Evolutionary conservation across 2,888 invertebrate genomes (phyloP).

Genomic region (Erpobdella octoculata): DNA sequence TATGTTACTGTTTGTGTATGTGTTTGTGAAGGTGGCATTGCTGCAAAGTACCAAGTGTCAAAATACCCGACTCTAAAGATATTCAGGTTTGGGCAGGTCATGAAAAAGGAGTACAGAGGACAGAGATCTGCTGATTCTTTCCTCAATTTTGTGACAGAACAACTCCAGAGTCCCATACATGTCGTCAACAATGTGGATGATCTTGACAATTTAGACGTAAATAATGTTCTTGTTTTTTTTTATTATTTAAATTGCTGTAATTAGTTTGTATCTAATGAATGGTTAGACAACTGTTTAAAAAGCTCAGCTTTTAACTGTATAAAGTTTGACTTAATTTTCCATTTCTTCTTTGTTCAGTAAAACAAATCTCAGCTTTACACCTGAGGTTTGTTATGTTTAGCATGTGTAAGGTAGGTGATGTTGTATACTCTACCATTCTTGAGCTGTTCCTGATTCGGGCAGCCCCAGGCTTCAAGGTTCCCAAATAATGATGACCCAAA

Average conservation of each 20-base stretch:
- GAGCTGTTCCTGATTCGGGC: too few relatives aligned
- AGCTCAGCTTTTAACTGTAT: too few relatives aligned
- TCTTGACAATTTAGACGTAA: slow-evolving; percentile 46
- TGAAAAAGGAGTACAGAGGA: slow-evolving; percentile 62
- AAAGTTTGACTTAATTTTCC: too few relatives aligned
- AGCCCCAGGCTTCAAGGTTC: too few relatives aligned
- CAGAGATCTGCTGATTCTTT: slow-evolving; percentile 82
- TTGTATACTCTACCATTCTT: too few relatives aligned
- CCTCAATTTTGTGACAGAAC: slow-evolving; percentile 75
- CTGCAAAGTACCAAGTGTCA: slow-evolving; percentile 84
- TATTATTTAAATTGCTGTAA: neutral
- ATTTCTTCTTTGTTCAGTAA: too few relatives aligned
- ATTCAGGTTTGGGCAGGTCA: slow-evolving; percentile 60
- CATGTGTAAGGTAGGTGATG: too few relatives aligned
- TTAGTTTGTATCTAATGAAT: neutral
- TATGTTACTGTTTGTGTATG: too few relatives aligned
- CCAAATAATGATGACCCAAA: too few relatives aligned
- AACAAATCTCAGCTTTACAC: too few relatives aligned
- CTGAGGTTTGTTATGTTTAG: too few relatives aligned
- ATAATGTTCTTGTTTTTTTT: slow-evolving; percentile 20
- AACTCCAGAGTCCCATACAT: slow-evolving; percentile 61
- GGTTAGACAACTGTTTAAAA: too few relatives aligned
- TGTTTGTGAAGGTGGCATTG: slow-evolving; percentile 60
- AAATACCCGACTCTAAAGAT: slow-evolving; percentile 97
- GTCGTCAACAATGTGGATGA: slow-evolving; percentile 53